Evolutionary conservation across 2,113 vertebrate genomes (phyloP).

Genomic region (Lanius ludovicianus): DNA sequence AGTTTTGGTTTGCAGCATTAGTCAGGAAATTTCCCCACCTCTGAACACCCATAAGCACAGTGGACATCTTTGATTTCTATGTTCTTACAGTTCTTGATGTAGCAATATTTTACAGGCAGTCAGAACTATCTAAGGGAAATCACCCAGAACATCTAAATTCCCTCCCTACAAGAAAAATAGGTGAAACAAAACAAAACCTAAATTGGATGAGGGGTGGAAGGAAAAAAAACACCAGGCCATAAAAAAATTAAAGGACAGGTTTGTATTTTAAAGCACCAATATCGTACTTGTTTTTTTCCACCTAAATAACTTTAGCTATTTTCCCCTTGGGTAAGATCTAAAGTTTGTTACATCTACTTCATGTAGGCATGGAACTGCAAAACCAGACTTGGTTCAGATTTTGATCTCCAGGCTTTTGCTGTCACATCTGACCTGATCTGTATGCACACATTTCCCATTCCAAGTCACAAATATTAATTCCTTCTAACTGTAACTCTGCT

Average conservation of each 20-base stretch:
- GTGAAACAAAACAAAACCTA: neutral
- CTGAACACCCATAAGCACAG: neutral
- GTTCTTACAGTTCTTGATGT: neutral
- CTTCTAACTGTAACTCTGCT: neutral
- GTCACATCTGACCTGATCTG: neutral
- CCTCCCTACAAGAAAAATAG: neutral
- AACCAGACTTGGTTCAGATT: neutral
- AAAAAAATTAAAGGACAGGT: neutral
- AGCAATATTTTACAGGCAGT: neutral
- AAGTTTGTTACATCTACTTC: neutral
- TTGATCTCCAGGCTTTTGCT: neutral
- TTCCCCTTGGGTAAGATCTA: neutral
- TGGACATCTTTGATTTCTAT: neutral
- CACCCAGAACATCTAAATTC: neutral
- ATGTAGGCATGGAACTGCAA: neutral
- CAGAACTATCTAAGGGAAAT: neutral
- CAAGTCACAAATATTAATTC: neutral
- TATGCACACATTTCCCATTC: neutral
- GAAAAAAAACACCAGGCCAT: neutral
- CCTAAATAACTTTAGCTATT: neutral
- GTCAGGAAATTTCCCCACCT: neutral
- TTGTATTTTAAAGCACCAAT: neutral
- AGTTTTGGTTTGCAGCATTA: neutral
- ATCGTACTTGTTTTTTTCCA: neutral
- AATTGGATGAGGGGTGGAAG: fast-evolving